Evolutionary conservation across 1,140 invertebrate genomes (phyloP), one percentile per base, ranked within the genome.

Genomic region (Conopomorpha cramerella): DNA sequence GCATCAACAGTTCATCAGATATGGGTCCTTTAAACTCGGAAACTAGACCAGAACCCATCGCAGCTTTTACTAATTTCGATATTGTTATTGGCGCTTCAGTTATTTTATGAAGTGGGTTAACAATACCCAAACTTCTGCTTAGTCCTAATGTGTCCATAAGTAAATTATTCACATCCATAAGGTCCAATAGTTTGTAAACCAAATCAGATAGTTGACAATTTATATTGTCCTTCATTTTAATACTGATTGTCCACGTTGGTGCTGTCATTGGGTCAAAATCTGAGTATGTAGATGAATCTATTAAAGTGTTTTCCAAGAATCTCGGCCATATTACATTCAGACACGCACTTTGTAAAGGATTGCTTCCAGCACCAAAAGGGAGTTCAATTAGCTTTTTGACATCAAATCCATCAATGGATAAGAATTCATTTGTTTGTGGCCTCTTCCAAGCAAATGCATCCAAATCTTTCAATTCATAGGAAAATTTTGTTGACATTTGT

Each of bases 211-310:
- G 73, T 43, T 89, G 78, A 49, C 86, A 90, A 6, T 79, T 76
- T 2, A 84, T 81, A 26, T 80, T 74, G 2, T 83, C 68, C 33
- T 82, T 72, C 52, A 85, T 83, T 51, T 82, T 81, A 0, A 86
- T 71, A 52, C 78, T 77, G 11, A 88, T 76, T 4, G 83, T 84
- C 84, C 95, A 97, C 41, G 86, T 81, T 0, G 90, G 88, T 15
- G 95, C 93, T 51, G 89, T 83, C 15, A 88, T 71, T 7, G 95
- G 92, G 56, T 95, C 86, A 49, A 98, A 86, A 76, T 96, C 92
- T 25, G 88, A 90, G 61, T 93, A 92, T 37, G 83, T 85, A 57
- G 92, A 87, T 45, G 87, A 92, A 56, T 98, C 95, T 1, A 95
- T 86, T 16, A 96, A 86, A 17, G 91, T 84, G 63, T 91, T 88